phyloP scores from a whole-genome alignment of 1,140 invertebrate genomes.

The Leptoteleia sp. region DNA sequence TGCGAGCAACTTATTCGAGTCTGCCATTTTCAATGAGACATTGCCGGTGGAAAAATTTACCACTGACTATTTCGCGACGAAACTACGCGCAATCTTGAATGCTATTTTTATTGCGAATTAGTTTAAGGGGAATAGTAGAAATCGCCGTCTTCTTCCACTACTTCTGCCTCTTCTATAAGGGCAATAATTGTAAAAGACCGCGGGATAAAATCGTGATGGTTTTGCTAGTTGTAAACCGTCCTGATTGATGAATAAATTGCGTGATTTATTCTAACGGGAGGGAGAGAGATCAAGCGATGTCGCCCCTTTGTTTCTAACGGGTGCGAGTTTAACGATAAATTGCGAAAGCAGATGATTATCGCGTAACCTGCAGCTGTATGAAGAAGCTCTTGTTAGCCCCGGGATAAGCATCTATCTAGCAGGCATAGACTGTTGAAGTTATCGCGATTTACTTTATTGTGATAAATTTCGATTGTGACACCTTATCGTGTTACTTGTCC shows the following conservation, averaged over 20 bases:
- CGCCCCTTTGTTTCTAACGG: conserved; percentile 30
- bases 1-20: conserved; percentile 7
- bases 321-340: conserved; percentile 28
- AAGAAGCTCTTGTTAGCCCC: conserved; percentile 49
- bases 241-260: conserved; percentile 15
- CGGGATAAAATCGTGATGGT: background rate
- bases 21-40: conserved; percentile 54
- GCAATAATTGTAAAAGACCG: conserved; percentile 13
- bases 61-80: too few relatives aligned
- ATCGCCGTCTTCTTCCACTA: too few relatives aligned
- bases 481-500: background rate
- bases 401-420: conserved; percentile 49
- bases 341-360: conserved; percentile 48
- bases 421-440: conserved; percentile 15
- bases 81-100: too few relatives aligned
- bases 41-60: conserved; percentile 9
- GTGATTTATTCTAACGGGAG: background rate
- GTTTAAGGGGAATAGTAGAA: too few relatives aligned
- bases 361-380: conserved; percentile 43
- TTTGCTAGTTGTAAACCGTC: background rate
- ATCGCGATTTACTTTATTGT: conserved; percentile 40
- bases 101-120: too few relatives aligned
- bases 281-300: background rate
- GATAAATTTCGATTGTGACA: conserved; percentile 26
- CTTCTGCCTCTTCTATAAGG: too few relatives aligned